Evolutionary conservation across 1,140 invertebrate genomes (phyloP), one percentile per base, ranked within the genome.

Genomic region (Apolygus lucorum): DNA sequence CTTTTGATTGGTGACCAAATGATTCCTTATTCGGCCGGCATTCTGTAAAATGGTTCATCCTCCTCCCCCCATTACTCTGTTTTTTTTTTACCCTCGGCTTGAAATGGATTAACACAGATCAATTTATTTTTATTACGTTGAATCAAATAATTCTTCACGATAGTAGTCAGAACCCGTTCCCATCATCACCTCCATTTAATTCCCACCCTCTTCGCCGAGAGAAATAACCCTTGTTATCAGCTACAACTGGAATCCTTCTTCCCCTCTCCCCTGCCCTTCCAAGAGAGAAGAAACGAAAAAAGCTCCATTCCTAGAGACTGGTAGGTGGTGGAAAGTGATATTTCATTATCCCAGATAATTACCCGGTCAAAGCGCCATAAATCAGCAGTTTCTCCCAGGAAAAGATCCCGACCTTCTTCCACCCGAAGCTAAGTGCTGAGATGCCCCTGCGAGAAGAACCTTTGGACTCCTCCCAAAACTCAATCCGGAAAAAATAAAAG

Each of bases 301-400:
- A 17, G 34, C 34, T 42, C n/a, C n/a, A 42, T 42, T 42, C 34
- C 34, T 42, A 8, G n/a, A 42, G 34, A 4, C 34, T 4, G 34
- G 34, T 42, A 42, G 54, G 54, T 59, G 54, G 11, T 59, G 54
- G 54, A 59, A 59, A 24, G 54, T 59, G 11, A 59, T 59, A 59
- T 59, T 59, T 59, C 54, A 59, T 59, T 59, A 59, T 59, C 54
- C 22, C 54, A 59, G 54, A 59, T 59, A 59, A 59, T 59, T 59
- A 59, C 54, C 54, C 54, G 54, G 54, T 59, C 54, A 59, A 59
- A 59, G 8, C 8, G 13, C 54, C 54, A 22, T 59, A 59, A 59
- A 59, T 59, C 54, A 59, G 54, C 54, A 21, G 22, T 13, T 21
- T 42, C 13, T 59, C 54, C 54, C 8, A 4, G 54, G 22, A 22